phyloP scores from a whole-genome alignment of 1,140 invertebrate species.

The Drosophila leontia region DNA sequence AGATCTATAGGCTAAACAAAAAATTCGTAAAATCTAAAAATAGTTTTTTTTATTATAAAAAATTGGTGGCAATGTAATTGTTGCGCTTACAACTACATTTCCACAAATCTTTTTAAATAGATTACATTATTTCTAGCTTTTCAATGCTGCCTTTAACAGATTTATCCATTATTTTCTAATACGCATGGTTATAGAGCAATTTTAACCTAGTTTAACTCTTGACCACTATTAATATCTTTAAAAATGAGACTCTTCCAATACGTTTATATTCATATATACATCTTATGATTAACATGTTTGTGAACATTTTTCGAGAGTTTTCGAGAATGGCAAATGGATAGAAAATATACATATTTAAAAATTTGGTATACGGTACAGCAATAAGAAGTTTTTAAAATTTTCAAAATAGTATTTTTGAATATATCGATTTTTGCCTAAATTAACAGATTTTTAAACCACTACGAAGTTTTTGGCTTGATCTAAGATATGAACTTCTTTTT shows the following conservation, averaged over 20 bases:
- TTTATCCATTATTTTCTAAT: neutral
- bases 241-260: neutral
- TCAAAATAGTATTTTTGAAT: neutral
- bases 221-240: neutral
- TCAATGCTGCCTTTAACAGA: neutral
- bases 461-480: neutral
- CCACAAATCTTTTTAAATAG: neutral
- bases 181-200: neutral
- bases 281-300: neutral
- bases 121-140: neutral
- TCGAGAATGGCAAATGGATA: neutral
- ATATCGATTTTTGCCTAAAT: neutral
- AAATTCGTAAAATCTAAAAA: neutral
- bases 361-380: too few relatives aligned
- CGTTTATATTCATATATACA: neutral
- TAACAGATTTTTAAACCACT: neutral
- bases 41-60: neutral
- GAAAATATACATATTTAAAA: neutral
- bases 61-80: neutral
- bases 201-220: neutral
- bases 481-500: neutral
- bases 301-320: neutral
- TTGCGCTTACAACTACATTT: neutral
- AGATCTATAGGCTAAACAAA: neutral
- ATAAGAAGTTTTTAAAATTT: neutral